phyloP scores from a whole-genome alignment of 2,888 invertebrate species.

The Lysandra coridon region DNA sequence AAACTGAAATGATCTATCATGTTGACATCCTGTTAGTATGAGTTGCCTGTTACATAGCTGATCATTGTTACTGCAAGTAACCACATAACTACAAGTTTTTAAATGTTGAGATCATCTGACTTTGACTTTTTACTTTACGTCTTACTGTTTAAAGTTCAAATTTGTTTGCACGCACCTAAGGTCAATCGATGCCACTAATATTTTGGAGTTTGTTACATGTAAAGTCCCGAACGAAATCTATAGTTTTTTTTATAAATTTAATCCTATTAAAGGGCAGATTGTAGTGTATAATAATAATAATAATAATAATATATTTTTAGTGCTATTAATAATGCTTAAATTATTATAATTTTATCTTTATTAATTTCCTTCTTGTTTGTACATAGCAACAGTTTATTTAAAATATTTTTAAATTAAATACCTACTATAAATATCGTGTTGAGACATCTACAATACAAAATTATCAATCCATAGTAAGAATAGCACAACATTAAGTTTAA shows the following conservation, averaged over 20 bases:
- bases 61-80: neutral
- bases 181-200: conserved; percentile 43
- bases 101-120: conserved; percentile 31
- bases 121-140: conserved; percentile 27
- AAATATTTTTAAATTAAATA: neutral
- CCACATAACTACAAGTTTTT: conserved; percentile 19
- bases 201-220: conserved; percentile 41
- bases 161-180: conserved; percentile 35
- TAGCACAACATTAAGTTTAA: neutral
- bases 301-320: too few relatives aligned
- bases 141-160: conserved; percentile 29
- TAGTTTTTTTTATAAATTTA: neutral
- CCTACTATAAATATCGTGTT: neutral
- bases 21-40: neutral
- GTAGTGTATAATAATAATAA: neutral
- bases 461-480: neutral
- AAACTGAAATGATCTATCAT: conserved; percentile 1
- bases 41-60: neutral
- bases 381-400: too few relatives aligned
- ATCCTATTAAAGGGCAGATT: neutral
- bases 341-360: too few relatives aligned
- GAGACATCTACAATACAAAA: neutral
- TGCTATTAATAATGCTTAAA: too few relatives aligned
- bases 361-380: too few relatives aligned
- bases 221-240: conserved; percentile 36